Conservation (phyloP, 2,113 vertebrate species). For the Python bivittatus region DNA sequence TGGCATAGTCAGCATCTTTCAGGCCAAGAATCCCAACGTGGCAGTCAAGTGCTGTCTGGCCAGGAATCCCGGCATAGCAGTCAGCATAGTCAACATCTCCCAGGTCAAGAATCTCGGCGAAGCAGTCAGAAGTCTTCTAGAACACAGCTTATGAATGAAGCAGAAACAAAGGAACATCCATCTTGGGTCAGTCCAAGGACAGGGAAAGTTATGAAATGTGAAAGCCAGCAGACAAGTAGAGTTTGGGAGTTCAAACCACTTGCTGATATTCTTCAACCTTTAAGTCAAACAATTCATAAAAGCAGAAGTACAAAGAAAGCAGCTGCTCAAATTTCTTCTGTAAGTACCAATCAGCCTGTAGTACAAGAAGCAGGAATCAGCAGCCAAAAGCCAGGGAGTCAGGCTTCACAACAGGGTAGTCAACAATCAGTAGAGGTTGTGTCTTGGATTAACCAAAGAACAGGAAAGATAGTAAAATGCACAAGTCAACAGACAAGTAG, state of each 20-base stretch:
- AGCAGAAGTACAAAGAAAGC: not conserved
- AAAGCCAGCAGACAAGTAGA: slow-evolving; percentile 18
- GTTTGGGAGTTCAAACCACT: slow-evolving; percentile 16
- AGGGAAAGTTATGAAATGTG: slow-evolving; percentile 16
- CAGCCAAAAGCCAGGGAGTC: not conserved
- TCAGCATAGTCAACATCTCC: not conserved
- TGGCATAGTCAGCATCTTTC: not conserved
- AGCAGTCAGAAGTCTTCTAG: not conserved
- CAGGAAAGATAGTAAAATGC: slow-evolving; percentile 4
- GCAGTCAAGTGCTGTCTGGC: not conserved
- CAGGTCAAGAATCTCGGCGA: not conserved
- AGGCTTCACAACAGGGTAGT: too few species aligned
- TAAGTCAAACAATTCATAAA: not conserved
- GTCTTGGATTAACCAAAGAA: slow-evolving; percentile 6
- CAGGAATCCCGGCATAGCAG: not conserved
- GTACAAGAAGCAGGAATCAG: not conserved
- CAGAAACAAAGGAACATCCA: not conserved
- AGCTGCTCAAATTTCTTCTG: not conserved
- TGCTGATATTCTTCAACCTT: not conserved
- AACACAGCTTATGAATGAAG: not conserved
- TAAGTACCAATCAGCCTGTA: not conserved
- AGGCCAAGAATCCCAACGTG: not conserved
- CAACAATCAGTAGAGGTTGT: not conserved
- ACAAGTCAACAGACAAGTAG: slow-evolving; percentile 7
- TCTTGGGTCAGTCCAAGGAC: slow-evolving; percentile 22